A percentile compares a stretch with the other conserved stretches of the same genome.
Conservation (phyloP, 2,797 vertebrate species). For the Mastacembelus armatus region DNA sequence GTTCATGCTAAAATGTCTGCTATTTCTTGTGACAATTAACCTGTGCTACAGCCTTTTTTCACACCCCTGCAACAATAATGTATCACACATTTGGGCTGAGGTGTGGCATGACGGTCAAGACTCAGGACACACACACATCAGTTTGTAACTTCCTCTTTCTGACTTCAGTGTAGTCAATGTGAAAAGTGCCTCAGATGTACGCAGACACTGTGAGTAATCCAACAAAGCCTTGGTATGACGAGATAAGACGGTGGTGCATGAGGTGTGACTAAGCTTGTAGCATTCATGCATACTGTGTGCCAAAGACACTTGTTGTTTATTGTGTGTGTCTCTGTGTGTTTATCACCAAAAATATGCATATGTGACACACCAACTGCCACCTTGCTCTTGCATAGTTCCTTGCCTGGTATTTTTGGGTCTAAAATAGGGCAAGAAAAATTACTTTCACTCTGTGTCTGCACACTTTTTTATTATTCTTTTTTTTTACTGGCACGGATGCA, state of each 20-base stretch:
- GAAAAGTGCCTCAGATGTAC: constrained; percentile 70
- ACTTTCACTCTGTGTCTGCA: constrained; percentile 45
- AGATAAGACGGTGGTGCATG: constrained; percentile 69
- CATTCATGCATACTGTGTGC: constrained; percentile 57
- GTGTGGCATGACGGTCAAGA: constrained; percentile 65
- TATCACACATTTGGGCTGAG: constrained; percentile 49
- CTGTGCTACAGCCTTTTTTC: constrained; percentile 38
- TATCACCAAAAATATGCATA: constrained; percentile 61
- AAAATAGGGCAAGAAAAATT: constrained; percentile 31
- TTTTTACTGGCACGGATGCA: constrained; percentile 51
- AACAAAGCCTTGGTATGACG: constrained; percentile 52
- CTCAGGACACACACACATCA: constrained; percentile 60
- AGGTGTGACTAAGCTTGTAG: constrained; percentile 75
- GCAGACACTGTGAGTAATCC: constrained; percentile 67
- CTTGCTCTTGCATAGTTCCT: constrained; percentile 56
- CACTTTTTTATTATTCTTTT: constrained; percentile 40
- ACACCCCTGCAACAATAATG: constrained; percentile 31
- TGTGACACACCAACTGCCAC: constrained; percentile 46
- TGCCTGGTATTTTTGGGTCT: constrained; percentile 55
- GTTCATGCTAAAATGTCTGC: constrained; percentile 28
- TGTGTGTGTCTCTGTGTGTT: constrained; percentile 37
- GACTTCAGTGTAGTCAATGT: constrained; percentile 64
- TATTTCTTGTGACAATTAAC: constrained; percentile 54
- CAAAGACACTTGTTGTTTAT: constrained; percentile 46
- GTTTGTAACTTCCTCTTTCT: constrained; percentile 71